Evolutionary conservation across 1,140 invertebrate genomes (phyloP).

Genomic region (Drosophila dunni): DNA sequence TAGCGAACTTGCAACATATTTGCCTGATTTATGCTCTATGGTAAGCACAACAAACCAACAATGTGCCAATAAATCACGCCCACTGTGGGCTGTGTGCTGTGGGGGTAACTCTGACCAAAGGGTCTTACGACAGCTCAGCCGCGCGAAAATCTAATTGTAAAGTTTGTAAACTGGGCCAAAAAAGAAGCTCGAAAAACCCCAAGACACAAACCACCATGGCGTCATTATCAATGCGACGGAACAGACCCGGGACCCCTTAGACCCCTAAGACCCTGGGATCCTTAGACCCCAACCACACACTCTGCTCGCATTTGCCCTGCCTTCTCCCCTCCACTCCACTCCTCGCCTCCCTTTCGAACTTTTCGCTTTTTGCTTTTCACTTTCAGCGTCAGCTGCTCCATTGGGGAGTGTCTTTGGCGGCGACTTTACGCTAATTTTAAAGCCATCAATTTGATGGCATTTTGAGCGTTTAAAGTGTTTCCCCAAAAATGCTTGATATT

Average conservation of each 20-base stretch:
- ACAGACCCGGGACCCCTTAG: neutral
- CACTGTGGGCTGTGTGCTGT: conserved; percentile 5
- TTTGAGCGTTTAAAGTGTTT: conserved; percentile 71
- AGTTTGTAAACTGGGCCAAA: conserved; percentile 67
- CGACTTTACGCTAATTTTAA: conserved; percentile 69
- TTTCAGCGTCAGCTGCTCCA: conserved; percentile 7
- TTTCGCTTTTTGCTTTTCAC: conserved; percentile 25
- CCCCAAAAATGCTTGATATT: conserved; percentile 62
- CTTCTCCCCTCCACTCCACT: neutral
- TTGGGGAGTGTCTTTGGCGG: neutral
- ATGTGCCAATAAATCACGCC: conserved; percentile 72
- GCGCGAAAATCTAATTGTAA: conserved; percentile 76
- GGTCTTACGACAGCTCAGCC: conserved; percentile 35
- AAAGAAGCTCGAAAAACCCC: conserved; percentile 54
- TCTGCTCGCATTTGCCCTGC: conserved; percentile 1
- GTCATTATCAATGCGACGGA: conserved; percentile 63
- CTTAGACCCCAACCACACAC: conserved; percentile 28
- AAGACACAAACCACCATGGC: conserved; percentile 35
- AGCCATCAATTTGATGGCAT: conserved; percentile 73
- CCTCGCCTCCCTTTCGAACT: neutral
- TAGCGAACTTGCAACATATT: conserved; percentile 58
- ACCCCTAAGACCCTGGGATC: neutral
- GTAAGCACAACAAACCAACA: conserved; percentile 45
- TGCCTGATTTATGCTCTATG: conserved; percentile 57
- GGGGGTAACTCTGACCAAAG: conserved; percentile 26